Evolutionary conservation across 2,113 vertebrate species (phyloP), one percentile per base, ranked within the genome.

Genomic region (Illadopsis cleaveri): DNA sequence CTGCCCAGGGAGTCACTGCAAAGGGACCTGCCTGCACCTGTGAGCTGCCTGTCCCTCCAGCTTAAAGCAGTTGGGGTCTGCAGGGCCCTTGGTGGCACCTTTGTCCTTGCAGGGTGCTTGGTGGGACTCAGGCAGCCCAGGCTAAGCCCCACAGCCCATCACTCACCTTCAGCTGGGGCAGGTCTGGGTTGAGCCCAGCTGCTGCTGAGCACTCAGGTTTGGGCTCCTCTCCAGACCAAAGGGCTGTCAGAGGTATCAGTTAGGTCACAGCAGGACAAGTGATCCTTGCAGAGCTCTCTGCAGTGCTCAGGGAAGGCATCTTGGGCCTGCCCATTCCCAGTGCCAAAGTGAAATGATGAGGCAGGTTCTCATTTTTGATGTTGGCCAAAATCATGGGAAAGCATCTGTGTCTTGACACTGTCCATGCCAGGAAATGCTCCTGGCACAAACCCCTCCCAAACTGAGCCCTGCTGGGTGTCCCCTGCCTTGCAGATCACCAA

Each of bases 401-500:
- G 23, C 7, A 30, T 2, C 38, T 56, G 27, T 38, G 17, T 25
- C 65, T 70, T 0, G 0, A 15, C 25, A 10, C 65, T 6, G 3
- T 30, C 76, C 4, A 0, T 37, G 24, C 68, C 1, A 16, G 33
- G 53, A 35, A 35, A 60, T 2, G 16, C 57, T 47, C 35, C n/a
- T 21, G 40, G 56, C 65, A 82, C 80, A 64, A 79, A 57, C 8
- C 2, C 0, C 2, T 60, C 31, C 64, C 61, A 45, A 7, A 30
- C 45, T 2, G 10, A 47, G 44, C 48, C 45, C 15, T 1, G 1
- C 42, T 5, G n/a, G 70, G 9, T 44, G 35, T 96, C 40, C 50
- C 60, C 10, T 42, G 45, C 89, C 45, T 90, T 94, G 66, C 95
- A 99, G 99, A 98, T 99, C 65, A 98, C 97, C 76, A 99, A 98